A percentile compares a stretch with the other conserved stretches of the same genome.
Evolutionary conservation across 2,797 vertebrate genomes (phyloP).

Genomic region (Oreortyx pictus): DNA sequence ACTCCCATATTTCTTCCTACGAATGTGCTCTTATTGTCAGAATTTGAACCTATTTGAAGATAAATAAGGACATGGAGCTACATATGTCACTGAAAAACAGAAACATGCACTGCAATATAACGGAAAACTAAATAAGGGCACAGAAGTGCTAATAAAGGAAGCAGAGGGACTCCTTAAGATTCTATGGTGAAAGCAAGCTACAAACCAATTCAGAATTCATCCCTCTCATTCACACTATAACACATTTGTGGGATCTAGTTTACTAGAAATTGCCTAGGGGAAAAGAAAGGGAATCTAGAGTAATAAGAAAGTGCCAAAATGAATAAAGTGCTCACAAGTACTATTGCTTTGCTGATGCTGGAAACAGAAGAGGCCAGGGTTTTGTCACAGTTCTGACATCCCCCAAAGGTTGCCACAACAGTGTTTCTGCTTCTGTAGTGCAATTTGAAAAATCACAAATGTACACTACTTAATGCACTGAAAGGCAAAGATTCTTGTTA

Average conservation of each 20-base stretch:
- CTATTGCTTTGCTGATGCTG: neutral
- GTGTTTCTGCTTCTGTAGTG: neutral
- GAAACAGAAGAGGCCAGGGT: rapidly evolving
- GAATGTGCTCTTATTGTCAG: neutral
- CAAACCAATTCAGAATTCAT: neutral
- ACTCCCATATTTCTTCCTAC: neutral
- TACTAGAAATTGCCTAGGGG: neutral
- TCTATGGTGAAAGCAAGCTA: neutral
- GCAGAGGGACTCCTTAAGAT: neutral
- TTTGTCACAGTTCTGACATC: neutral
- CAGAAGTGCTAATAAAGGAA: neutral
- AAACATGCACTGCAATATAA: neutral
- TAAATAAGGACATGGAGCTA: neutral
- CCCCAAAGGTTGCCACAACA: neutral
- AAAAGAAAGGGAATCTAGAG: neutral
- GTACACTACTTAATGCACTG: neutral
- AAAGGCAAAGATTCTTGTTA: slow-evolving; percentile 60
- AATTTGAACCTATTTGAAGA: neutral
- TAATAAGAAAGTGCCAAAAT: neutral
- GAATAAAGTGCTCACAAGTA: neutral
- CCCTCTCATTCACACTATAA: neutral
- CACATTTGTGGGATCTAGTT: neutral
- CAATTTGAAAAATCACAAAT: slow-evolving; percentile 19
- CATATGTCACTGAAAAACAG: neutral
- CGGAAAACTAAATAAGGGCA: neutral